Percentiles rank a stretch among this genome's conserved stretches.
phyloP scores from a whole-genome alignment of 2,113 vertebrate species.

The Lutjanus erythropterus region DNA sequence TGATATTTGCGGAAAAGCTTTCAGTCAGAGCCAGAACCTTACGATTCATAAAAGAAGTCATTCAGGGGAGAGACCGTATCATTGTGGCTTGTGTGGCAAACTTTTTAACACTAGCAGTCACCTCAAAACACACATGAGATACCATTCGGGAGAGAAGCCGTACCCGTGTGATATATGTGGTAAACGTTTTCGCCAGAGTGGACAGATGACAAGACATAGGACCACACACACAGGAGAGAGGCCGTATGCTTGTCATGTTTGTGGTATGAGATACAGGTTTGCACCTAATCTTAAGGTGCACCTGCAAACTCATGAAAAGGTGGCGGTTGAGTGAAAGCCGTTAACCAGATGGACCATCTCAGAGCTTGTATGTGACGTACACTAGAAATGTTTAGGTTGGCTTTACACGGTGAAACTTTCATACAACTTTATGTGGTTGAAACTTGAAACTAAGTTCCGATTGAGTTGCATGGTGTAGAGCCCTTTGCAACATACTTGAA shows the following conservation, averaged over 20 bases:
- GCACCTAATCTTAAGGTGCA: slow-evolving; percentile 40
- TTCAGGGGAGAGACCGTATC: slow-evolving; percentile 37
- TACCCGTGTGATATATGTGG: slow-evolving; percentile 50
- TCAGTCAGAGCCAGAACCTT: slow-evolving; percentile 56
- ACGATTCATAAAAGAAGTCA: slow-evolving; percentile 53
- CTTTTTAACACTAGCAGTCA: slow-evolving; percentile 38
- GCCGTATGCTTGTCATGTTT: slow-evolving; percentile 45
- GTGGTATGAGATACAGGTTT: slow-evolving; percentile 53
- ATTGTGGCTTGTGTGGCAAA: slow-evolving; percentile 46
- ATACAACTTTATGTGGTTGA: no score
- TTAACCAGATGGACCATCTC: background rate
- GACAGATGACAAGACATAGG: slow-evolving; percentile 48
- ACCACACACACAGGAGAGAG: slow-evolving; percentile 46
- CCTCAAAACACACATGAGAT: slow-evolving; percentile 55
- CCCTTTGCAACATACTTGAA: no score
- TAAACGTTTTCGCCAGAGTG: slow-evolving; percentile 37
- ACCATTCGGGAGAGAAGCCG: slow-evolving; percentile 54
- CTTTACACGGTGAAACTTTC: no score
- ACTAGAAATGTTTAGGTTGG: background rate
- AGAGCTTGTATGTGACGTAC: background rate
- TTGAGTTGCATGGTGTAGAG: no score
- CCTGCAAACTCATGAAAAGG: slow-evolving; percentile 28
- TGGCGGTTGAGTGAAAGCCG: background rate
- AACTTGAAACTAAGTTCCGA: no score
- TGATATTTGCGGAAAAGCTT: slow-evolving; percentile 50